Conservation (phyloP, 2,888 invertebrate genomes). For the Perdita meconis region DNA sequence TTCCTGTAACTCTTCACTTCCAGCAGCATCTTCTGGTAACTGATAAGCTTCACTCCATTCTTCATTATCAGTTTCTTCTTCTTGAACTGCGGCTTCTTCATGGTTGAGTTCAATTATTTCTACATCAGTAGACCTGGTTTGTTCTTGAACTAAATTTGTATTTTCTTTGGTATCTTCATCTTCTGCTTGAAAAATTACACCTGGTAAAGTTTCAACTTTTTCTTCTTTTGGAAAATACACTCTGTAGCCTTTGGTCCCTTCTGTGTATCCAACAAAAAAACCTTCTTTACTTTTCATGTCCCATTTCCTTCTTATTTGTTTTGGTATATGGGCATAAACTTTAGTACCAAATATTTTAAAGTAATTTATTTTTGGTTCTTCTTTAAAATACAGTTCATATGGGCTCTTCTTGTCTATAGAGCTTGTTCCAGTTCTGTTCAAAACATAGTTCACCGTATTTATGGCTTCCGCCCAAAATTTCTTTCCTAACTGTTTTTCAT, state of each 20-base stretch:
- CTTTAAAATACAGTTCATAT: neutral
- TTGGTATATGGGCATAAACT: neutral
- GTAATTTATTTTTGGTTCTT: neutral
- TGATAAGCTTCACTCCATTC: too few relatives aligned
- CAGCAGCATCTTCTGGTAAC: neutral
- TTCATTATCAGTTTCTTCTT: too few relatives aligned
- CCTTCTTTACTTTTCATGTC: conserved; percentile 3
- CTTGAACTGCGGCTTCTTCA: too few relatives aligned
- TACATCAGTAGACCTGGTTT: neutral
- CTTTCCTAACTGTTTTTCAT: neutral
- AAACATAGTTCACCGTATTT: neutral
- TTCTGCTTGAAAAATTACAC: neutral
- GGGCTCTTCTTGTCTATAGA: neutral
- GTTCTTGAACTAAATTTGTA: neutral
- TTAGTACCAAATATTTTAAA: neutral
- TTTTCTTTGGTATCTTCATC: neutral
- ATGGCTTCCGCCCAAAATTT: neutral
- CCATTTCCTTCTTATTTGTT: neutral
- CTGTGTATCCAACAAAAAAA: neutral
- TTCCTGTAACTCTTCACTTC: neutral
- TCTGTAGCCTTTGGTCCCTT: neutral
- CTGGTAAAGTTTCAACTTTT: neutral
- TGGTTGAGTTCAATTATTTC: too few relatives aligned
- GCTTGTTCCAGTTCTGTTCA: neutral
- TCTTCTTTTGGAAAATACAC: neutral